Base-by-base conservation (phyloP, 2,888 invertebrate genomes). In the Brenthis ino region DNA sequence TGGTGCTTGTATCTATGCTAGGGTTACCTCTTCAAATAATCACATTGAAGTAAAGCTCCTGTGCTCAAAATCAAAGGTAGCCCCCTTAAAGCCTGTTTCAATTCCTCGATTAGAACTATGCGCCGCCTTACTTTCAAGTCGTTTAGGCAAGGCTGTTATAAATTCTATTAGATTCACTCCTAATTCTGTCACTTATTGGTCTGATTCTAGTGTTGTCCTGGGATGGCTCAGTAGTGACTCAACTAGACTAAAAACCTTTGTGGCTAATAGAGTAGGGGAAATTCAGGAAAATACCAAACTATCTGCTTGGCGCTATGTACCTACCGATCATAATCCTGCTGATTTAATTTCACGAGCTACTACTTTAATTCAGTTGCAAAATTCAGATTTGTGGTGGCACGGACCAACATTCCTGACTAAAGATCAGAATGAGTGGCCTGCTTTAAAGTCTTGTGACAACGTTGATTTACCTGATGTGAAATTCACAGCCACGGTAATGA, bases 51-150 rank as follows among this genome's bases (percentile, higher is more conserved):
- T 67, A 6, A 51, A 28, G 16, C 28, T 72, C 4, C 56, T 69
- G 8, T 69, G 67, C 57, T 57, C 68, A 1, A 70, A 72, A 47
- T 70, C 69, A 1, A 37, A 37, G 37, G 37, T 6, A 65, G 63
- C 64, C 1, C 74, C 72, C 0, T 43, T 51, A 6, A 70, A 73
- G 24, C 58, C 74, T 0, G 57, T 33, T 13, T 72, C 72, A 3
- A 69, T 75, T 13, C 73, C 73, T 1, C 67, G 72, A 6, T 43
- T 74, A 16, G 79, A 79, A 58, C 58, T 79, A 6, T 72, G 71
- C 24, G 74, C 43, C 28, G 70, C 69, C 8, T 12, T 73, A 33
- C 57, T 72, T 1, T 60, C 70, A 16, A 70, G 71, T 55, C 58
- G 64, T 6, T 43, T 72, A 3, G 20, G n/a, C 12, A 68, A 64